Base-by-base conservation (phyloP, 2,113 vertebrate species). In the Callaeas wilsoni region DNA sequence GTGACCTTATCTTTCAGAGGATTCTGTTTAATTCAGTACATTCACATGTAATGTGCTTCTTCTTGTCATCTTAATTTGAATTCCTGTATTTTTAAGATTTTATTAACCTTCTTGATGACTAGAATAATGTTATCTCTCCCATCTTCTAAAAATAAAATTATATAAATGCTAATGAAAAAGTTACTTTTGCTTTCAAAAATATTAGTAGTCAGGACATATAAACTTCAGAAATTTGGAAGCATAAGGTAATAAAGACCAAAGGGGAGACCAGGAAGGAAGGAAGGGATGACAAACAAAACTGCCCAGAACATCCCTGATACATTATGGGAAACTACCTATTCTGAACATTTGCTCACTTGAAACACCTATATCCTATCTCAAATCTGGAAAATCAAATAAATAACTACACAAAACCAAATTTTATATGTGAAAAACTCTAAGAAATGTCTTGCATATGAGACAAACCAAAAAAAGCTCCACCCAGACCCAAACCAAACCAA, bases 391-490 rank as follows among this genome's bases (percentile, higher is more conserved):
- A 70, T 20, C 11, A 87, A 69, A 64, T 39, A 73, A 89, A 53
- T 2, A 59, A 18, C 21, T 73, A 7, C 10, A 63, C n/a, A 6
- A 56, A 56, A 25, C 2, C 25, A 77, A 56, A 64, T 14, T 14
- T 56, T 59, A 9, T 39, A 4, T 13, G 16, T 22, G 30, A 42
- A 67, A 78, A 83, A 39, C 13, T 87, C 70, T 4, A 47, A 55
- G 12, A 87, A 84, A 63, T 30, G 8, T 18, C 8, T 33, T 64
- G 2, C 56, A 2, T 70, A n/a, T 27, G 5, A 81, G 9, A 74
- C 2, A 64, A 10, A 53, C 3, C 11, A 16, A 64, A 55, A 20
- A 59, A 42, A 6, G 12, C 2, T 13, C 14, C 8, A 0, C 5
- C 7, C 5, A 67, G 47, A 17, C 1, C 5, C 16, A 71, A 60